Conservation (phyloP, 2,113 vertebrate genomes). For the Thalassoma bifasciatum region DNA sequence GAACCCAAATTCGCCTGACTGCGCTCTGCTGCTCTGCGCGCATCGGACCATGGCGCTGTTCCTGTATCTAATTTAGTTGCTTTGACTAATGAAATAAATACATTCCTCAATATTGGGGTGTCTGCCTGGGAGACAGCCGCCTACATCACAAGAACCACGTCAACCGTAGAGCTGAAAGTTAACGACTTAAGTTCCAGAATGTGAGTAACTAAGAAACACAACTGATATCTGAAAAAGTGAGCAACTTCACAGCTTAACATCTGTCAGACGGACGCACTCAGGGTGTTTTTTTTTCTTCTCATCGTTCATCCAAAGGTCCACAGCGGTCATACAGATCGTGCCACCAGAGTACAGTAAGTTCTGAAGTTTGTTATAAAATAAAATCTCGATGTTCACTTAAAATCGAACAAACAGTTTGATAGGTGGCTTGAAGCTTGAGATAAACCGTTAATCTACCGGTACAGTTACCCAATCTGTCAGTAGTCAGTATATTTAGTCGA, state of each 20-base stretch:
- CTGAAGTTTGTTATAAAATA: not conserved
- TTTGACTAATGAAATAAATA: too few species aligned
- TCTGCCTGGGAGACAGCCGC: not conserved
- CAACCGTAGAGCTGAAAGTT: not conserved
- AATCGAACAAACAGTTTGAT: too few species aligned
- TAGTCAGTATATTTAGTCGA: too few species aligned
- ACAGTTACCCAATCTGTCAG: not conserved
- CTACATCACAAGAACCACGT: constrained; percentile 1
- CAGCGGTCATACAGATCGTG: not conserved
- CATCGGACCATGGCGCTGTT: too few species aligned
- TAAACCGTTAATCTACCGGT: constrained; percentile 8
- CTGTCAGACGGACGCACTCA: not conserved
- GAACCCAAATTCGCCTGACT: too few species aligned
- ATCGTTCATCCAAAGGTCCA: not conserved
- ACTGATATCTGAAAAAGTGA: not conserved
- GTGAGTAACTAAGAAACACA: not conserved
- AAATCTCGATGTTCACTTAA: too few species aligned
- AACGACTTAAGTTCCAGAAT: constrained; percentile 32
- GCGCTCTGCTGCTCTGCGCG: too few species aligned
- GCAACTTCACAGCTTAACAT: not conserved
- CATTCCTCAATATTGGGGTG: not conserved
- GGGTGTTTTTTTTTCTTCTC: not conserved
- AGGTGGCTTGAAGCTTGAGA: too few species aligned
- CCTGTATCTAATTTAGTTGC: too few species aligned
- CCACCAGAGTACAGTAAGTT: not conserved